Conservation (phyloP, 30 jellyfish, hydroid and myxozoan species). For the Hydractinia symbiolongicarpus region DNA sequence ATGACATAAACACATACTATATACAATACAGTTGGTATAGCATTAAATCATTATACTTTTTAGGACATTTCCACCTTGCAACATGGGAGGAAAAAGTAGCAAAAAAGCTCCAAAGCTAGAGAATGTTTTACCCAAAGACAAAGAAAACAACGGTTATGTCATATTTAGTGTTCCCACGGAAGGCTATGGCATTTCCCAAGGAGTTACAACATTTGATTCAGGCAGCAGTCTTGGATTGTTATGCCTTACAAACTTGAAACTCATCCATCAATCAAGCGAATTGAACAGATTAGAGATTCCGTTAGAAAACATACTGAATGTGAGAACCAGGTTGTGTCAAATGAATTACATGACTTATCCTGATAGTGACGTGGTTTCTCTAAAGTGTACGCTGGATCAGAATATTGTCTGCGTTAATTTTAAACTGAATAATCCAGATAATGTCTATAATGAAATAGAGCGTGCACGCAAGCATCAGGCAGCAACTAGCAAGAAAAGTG, state of each 20-base stretch:
- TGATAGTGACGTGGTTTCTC: background rate
- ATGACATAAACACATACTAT: no score
- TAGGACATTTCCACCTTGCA: background rate
- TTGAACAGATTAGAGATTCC: slow-evolving; percentile 19
- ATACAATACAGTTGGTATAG: no score
- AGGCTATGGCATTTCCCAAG: slow-evolving; percentile 17
- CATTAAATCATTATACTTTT: no score
- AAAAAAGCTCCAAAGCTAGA: background rate
- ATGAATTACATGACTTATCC: slow-evolving; percentile 29
- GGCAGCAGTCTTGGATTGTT: slow-evolving; percentile 10
- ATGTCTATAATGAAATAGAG: slow-evolving; percentile 6
- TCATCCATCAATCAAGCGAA: slow-evolving; percentile 14
- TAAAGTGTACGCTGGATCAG: background rate
- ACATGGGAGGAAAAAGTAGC: background rate
- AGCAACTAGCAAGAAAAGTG: background rate
- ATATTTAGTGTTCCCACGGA: slow-evolving; percentile 3
- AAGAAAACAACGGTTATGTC: background rate
- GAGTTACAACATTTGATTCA: slow-evolving; percentile 2
- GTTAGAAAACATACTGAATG: background rate
- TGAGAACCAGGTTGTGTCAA: slow-evolving; percentile 10
- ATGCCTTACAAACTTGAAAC: slow-evolving; percentile 4
- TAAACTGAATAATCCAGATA: slow-evolving; percentile 10
- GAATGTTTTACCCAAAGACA: slow-evolving; percentile 1
- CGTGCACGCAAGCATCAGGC: background rate
- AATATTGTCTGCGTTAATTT: slow-evolving; percentile 10